Conservation (phyloP, 2,797 vertebrate species). For the Peromyscus aztecus region DNA sequence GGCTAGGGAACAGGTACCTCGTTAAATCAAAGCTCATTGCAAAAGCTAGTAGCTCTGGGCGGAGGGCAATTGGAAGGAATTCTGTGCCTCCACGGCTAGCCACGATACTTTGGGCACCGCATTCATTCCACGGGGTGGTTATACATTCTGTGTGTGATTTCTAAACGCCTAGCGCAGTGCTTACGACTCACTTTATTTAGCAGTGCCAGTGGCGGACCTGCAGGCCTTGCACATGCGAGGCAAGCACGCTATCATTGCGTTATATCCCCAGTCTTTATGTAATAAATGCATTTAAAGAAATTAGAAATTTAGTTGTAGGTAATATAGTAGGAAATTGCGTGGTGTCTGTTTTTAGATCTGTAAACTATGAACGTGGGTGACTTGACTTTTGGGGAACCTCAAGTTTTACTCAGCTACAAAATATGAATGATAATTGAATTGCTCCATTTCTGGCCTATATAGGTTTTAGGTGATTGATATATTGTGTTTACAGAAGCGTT, state of each 20-base stretch:
- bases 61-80: not conserved
- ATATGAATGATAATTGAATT: not conserved
- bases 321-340: not conserved
- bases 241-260: not conserved
- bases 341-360: not conserved
- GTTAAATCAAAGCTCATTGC: not conserved
- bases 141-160: not conserved
- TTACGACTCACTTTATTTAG: not conserved
- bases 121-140: not conserved
- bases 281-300: not conserved
- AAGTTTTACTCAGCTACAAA: not conserved
- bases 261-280: not conserved
- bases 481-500: not conserved
- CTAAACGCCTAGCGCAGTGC: not conserved
- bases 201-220: not conserved
- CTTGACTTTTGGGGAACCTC: not conserved
- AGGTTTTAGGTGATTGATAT: rapidly evolving
- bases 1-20: not conserved
- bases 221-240: not conserved
- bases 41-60: rapidly evolving
- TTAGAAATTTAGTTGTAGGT: not conserved
- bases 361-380: not conserved
- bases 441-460: not conserved
- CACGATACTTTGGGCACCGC: not conserved
- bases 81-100: rapidly evolving